A percentile compares a stretch with the other conserved stretches of the same genome.
Conservation (phyloP, 2,113 vertebrate genomes). For the Rynchops niger region DNA sequence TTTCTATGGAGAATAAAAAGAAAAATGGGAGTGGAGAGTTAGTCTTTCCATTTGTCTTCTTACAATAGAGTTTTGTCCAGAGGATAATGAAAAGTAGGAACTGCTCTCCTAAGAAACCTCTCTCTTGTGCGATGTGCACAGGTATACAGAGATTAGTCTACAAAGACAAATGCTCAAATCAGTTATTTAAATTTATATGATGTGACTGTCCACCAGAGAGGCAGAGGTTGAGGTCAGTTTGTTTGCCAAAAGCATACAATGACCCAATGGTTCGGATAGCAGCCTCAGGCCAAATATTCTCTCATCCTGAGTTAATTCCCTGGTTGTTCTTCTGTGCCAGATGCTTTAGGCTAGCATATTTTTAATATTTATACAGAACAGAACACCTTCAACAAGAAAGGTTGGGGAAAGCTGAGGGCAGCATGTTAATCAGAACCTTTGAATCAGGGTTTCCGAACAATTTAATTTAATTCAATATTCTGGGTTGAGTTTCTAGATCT, state of each 20-base stretch:
- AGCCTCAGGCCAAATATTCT: not conserved
- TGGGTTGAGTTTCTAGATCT: not conserved
- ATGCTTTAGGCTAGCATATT: not conserved
- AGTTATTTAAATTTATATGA: not conserved
- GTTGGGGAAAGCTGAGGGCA: not conserved
- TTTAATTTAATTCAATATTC: not conserved
- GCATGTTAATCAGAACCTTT: not conserved
- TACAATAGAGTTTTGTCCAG: not conserved
- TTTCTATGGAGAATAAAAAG: not conserved
- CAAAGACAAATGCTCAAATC: not conserved
- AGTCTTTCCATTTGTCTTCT: not conserved
- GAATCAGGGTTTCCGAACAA: not conserved
- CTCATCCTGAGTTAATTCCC: not conserved
- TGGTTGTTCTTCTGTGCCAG: not conserved
- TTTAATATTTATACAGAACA: conserved; percentile 4
- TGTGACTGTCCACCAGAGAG: not conserved
- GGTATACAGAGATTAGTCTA: not conserved
- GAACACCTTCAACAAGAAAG: not conserved
- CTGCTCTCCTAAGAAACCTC: not conserved
- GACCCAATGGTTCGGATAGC: not conserved
- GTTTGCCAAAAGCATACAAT: not conserved
- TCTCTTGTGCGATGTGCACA: not conserved
- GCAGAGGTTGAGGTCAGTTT: not conserved
- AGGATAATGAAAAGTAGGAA: not conserved
- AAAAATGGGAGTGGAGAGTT: not conserved